Base-by-base conservation (phyloP, 2,888 invertebrate genomes). In the Branchipolynoe longqiensis region DNA sequence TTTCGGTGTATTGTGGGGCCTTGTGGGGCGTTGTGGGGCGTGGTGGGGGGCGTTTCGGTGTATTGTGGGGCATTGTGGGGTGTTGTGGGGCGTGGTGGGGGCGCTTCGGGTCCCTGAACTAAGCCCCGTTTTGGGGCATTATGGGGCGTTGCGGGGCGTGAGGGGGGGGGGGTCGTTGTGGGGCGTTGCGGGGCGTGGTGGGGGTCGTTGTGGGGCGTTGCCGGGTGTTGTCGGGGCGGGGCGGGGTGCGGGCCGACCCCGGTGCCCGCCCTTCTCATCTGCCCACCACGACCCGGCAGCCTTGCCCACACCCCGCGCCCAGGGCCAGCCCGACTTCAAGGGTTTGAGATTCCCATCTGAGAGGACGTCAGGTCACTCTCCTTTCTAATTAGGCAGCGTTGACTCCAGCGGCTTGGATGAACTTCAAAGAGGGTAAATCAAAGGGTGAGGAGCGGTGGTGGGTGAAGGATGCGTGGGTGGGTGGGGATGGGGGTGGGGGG, bases 271-370 rank as follows among this genome's bases (percentile, higher is more conserved):
- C 69, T n/a, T 69, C 69, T 69, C 69, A 69, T 69, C 69, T 69
- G 36, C 14, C 38, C 69, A 25, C 38, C 69, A 22, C 69, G 69
- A 69, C 69, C 69, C 69, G 33, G 69, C 38, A 69, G 38, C 69
- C 69, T 69, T 69, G 36, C 69, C 69, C 33, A 33, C 33, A 33
- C 69, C 69, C 69, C 38, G 22, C 8, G 69, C 69, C 69, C 22
- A 69, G 69, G 38, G 69, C 69, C 69, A 69, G 38, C 36, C 36
- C 69, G 69, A 69, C 69, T 69, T 69, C 69, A 69, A 69, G 69
- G 69, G 69, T 69, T 69, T 69, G 69, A 69, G 69, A 69, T 69
- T 69, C 69, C 38, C 69, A 69, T 69, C 69, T 69, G 69, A 69
- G 36, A 18, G 36, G 38, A 69, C 14, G 69, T 33, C 36, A 38